Evolutionary conservation across 2,888 invertebrate genomes (phyloP), one percentile per base, ranked within the genome.

Genomic region (Apoda limacodes): DNA sequence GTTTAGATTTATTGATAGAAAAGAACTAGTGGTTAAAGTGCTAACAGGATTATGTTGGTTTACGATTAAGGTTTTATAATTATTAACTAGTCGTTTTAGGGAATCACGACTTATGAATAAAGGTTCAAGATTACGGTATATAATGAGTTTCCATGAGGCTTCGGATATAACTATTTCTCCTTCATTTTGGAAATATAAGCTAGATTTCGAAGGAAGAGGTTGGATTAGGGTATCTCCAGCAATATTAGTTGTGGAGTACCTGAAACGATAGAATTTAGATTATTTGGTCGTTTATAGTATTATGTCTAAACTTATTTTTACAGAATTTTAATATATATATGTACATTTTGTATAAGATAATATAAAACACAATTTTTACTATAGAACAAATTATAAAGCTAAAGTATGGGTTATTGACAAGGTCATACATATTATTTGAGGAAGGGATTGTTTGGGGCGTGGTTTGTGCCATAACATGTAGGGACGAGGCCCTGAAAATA

Each of bases 21-120:
- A 46, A 1, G 36, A 42, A 23, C 37, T 42, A 2, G 36, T 44
- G 2, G 45, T 32, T 13, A 23, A n/a, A 7, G 42, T 25, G 6
- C 28, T 28, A 10, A 39, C 26, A n/a, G 45, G 34, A 11, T 37
- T 34, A 0, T 15, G 5, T 19, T 42, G 37, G 13, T 40, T 25
- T 2, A 32, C n/a, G n/a, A n/a, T n/a, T n/a, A n/a, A n/a, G n/a
- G n/a, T n/a, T n/a, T n/a, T n/a, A n/a, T n/a, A n/a, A n/a, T n/a
- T 41, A 9, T 20, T 21, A 6, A 38, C 27, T 10, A 45, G 29
- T 0, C 43, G 37, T 36, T 23, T 24, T 0, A 48, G 22, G 2
- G 48, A 48, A 23, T 46, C 45, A 5, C 31, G 34, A 1, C 40
- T 27, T 3, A 51, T 34, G 23, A 46, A 48, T 11, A 49, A 20